Evolutionary conservation across 2,888 invertebrate species (phyloP).

Genomic region (Axea sp.): DNA sequence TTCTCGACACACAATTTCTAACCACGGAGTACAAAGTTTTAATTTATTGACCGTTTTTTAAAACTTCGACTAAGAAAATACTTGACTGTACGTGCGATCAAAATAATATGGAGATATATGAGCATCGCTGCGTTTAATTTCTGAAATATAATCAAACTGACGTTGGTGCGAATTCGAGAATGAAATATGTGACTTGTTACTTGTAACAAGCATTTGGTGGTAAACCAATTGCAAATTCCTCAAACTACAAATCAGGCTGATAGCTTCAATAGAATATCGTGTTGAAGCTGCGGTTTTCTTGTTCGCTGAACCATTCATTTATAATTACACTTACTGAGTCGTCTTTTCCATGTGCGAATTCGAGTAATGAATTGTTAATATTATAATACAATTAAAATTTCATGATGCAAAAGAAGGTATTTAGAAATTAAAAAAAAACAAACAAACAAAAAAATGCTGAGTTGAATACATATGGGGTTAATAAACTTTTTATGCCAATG

Average conservation of each 20-base stretch:
- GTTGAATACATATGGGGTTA: too few species aligned
- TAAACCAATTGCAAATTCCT: constrained; percentile 57
- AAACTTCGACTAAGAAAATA: too few species aligned
- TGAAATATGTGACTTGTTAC: constrained; percentile 61
- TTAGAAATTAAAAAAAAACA: too few species aligned
- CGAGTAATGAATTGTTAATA: background rate
- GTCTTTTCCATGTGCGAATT: constrained; percentile 8
- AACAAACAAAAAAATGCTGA: too few species aligned
- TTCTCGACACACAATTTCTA: too few species aligned
- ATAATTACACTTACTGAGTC: constrained; percentile 45
- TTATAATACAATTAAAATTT: too few species aligned
- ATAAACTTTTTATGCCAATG: too few species aligned
- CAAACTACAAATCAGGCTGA: constrained; percentile 56
- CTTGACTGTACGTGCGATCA: too few species aligned
- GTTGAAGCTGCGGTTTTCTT: constrained; percentile 54
- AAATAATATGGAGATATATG: background rate
- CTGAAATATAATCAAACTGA: constrained; percentile 45
- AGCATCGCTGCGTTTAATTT: constrained; percentile 30
- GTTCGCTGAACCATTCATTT: constrained; percentile 52
- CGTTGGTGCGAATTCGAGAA: constrained; percentile 33
- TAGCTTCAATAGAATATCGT: constrained; percentile 54
- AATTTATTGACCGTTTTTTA: too few species aligned
- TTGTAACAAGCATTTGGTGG: constrained; percentile 55
- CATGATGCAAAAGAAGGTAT: too few species aligned
- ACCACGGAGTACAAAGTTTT: too few species aligned